Evolutionary conservation across 2,888 invertebrate species (phyloP), one percentile per base, ranked within the genome.

Genomic region (Blastobasis adustella): DNA sequence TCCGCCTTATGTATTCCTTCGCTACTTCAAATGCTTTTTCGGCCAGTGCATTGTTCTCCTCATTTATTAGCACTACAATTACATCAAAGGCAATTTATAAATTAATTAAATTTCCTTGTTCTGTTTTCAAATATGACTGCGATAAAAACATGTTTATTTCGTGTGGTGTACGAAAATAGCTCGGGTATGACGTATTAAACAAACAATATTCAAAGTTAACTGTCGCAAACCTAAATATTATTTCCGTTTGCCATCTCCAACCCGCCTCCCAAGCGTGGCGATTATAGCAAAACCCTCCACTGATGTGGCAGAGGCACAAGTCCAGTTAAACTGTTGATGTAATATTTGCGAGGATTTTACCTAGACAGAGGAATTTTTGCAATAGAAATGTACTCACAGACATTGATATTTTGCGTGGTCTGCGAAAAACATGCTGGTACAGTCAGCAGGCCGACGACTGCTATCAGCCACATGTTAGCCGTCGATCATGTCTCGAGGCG

Each of bases 371-470:
- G n/a, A 9, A 41, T 41, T 41, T 41, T 41, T 41, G 4, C 54
- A 50, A 47, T 57, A 52, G 39, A n/a, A n/a, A n/a, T 49, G 49
- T 73, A 92, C 93, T 92, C 90, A 93, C 93, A 89, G 66, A 93
- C 91, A 71, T 93, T 93, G 55, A 93, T 92, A 72, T 92, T 93
- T 76, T 93, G 93, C 52, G 92, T 92, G 0, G 93, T 93, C 79
- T 93, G 93, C 38, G 82, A 76, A 52, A 70, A 54, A 41, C 66
- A 59, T 51, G 59, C 54, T 44, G 58, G 54, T 57, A 76, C 53
- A 8, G 71, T 67, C 52, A 73, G 62, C 37, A 66, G 36, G 44
- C 66, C 47, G 42, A 76, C 55, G 54, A 73, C 46, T n/a, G 57
- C 54, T 51, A 66, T 45, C 43, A 55, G 46, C 57, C 57, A 63